phyloP scores from a whole-genome alignment of 2,888 invertebrate species.

The Caenorhabditis sinica region DNA sequence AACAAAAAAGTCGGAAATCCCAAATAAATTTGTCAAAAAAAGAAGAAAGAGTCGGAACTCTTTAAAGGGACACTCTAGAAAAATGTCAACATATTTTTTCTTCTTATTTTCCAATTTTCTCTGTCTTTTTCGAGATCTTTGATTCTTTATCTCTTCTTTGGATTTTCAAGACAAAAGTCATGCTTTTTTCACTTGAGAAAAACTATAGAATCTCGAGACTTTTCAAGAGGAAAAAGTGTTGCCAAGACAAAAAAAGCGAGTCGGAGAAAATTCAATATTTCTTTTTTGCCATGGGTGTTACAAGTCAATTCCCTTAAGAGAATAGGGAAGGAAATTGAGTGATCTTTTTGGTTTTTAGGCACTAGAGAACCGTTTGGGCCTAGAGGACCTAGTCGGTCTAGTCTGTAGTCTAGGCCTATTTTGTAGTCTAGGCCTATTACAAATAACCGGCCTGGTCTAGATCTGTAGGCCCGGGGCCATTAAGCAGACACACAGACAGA shows the following conservation, averaged over 20 bases:
- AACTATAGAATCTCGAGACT: neutral
- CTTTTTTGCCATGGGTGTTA: conserved; percentile 12
- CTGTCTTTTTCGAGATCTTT: conserved; percentile 13
- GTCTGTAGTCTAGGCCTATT: too few species aligned
- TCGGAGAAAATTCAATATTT: conserved; percentile 53
- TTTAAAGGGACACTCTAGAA: neutral
- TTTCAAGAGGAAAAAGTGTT: conserved; percentile 13
- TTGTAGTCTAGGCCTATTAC: too few species aligned
- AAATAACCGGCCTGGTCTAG: too few species aligned
- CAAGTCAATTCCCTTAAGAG: conserved; percentile 31
- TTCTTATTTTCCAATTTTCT: neutral
- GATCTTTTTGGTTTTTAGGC: conserved; percentile 1
- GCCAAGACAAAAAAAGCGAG: too few species aligned
- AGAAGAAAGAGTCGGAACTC: conserved; percentile 13
- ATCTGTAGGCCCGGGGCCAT: too few species aligned
- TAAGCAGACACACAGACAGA: conserved; percentile 1
- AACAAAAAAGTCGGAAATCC: neutral
- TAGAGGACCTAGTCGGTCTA: neutral
- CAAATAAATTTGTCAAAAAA: conserved; percentile 19
- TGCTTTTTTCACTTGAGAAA: conserved; percentile 17
- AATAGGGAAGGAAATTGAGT: neutral
- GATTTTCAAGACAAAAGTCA: neutral
- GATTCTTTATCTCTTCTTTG: conserved; percentile 3
- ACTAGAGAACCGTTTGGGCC: neutral
- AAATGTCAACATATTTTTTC: conserved; percentile 26